phyloP scores from a whole-genome alignment of 2,797 vertebrate genomes.

The Artibeus lituratus region DNA sequence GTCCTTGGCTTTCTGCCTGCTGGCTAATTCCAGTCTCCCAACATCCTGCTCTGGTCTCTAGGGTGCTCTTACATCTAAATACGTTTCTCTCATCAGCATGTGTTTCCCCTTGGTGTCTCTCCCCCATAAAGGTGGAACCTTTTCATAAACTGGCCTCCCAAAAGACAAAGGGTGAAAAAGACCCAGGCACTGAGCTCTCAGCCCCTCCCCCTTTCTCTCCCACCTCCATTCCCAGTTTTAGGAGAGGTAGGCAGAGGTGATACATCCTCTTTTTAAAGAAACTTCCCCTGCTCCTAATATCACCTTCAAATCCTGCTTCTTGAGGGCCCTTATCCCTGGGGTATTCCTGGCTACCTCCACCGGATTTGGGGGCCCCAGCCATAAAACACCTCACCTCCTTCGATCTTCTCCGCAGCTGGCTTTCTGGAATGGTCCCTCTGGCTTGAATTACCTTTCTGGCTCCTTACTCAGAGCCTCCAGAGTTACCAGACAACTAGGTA shows the following conservation, averaged over 20 bases:
- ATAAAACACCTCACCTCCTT: slow-evolving; percentile 1
- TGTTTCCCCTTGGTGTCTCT: background rate
- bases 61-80: background rate
- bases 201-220: background rate
- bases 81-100: background rate
- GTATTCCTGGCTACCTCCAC: background rate
- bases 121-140: background rate
- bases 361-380: background rate
- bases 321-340: background rate
- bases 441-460: slow-evolving; percentile 56
- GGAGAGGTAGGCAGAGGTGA: background rate
- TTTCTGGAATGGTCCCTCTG: slow-evolving; percentile 54
- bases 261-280: background rate
- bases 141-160: background rate
- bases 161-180: background rate
- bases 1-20: background rate
- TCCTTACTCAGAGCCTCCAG: background rate
- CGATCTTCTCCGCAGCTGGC: background rate
- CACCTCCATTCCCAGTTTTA: background rate
- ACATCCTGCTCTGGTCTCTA: background rate
- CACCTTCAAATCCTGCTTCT: background rate
- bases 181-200: background rate
- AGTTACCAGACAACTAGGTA: slow-evolving; percentile 48
- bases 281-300: background rate
- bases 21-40: background rate